phyloP scores from a whole-genome alignment of 2,113 vertebrate genomes.

The Sula dactylatra region DNA sequence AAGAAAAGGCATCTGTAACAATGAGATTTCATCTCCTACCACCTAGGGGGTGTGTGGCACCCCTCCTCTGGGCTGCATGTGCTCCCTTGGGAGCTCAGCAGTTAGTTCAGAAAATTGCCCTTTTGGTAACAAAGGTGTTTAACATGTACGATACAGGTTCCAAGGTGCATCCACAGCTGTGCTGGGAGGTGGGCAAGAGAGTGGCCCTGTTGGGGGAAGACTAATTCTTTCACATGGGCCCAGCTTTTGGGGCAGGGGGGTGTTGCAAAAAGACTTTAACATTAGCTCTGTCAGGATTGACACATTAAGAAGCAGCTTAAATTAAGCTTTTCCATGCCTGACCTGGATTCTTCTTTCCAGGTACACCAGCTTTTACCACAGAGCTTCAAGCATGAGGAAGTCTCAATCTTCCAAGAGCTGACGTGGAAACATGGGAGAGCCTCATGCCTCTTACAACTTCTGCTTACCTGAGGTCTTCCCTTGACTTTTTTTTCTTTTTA shows the following conservation, averaged over 20 bases:
- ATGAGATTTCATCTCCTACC: not conserved
- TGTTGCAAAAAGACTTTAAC: not conserved
- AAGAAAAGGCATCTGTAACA: not conserved
- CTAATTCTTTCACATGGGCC: not conserved
- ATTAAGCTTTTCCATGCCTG: not conserved
- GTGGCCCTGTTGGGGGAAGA: not conserved
- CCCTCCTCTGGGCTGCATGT: not conserved
- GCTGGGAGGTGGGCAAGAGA: not conserved
- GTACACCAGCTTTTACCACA: not conserved
- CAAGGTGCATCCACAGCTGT: not conserved
- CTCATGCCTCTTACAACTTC: not conserved
- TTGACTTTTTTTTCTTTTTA: not conserved
- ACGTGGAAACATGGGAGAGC: not conserved
- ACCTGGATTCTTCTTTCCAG: not conserved
- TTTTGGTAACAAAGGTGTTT: not conserved
- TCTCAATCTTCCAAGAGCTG: not conserved
- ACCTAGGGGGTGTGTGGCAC: not conserved
- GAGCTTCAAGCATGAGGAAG: not conserved
- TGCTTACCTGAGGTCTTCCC: not conserved
- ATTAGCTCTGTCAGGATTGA: not conserved
- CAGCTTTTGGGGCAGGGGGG: not conserved
- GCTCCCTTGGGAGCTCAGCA: not conserved
- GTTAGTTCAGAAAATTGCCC: not conserved
- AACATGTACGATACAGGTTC: accelerated
- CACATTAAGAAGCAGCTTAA: not conserved